Percentiles rank a stretch among this genome's conserved stretches.
phyloP scores from a whole-genome alignment of 2,888 invertebrate species.

The Diabrotica balteata region DNA sequence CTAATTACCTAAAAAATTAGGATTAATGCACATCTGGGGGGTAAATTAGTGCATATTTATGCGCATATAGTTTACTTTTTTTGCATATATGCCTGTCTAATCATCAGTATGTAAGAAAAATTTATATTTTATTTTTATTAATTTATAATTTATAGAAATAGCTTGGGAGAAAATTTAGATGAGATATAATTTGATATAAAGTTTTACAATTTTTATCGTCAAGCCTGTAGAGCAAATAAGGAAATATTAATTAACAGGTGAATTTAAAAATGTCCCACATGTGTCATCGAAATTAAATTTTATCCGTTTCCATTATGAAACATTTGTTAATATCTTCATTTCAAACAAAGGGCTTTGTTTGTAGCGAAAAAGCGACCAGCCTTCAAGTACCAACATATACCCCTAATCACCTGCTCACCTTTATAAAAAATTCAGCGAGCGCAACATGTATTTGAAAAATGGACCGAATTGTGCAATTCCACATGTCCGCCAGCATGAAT shows the following conservation, averaged over 20 bases:
- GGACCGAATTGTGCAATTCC: conserved; percentile 8
- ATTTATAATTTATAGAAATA: no score
- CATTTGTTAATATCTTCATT: background rate
- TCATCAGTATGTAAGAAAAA: no score
- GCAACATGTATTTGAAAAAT: conserved; percentile 4
- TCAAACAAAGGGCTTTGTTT: conserved; percentile 21
- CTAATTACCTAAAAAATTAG: no score
- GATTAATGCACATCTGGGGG: no score
- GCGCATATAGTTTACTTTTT: no score
- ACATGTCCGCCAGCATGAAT: conserved; percentile 1
- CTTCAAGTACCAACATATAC: conserved; percentile 8
- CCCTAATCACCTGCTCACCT: conserved; percentile 16
- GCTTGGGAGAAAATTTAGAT: no score
- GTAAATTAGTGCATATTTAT: no score
- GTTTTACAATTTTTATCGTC: no score
- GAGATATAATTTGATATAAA: no score
- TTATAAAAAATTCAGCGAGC: conserved; percentile 20
- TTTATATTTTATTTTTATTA: no score
- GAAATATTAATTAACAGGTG: background rate
- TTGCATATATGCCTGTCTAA: no score
- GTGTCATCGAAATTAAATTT: background rate
- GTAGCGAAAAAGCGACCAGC: background rate
- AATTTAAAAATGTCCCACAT: background rate
- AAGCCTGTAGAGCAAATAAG: no score
- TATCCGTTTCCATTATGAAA: background rate